Conservation (phyloP, 1,140 invertebrate species). For the Cheumatopsyche charites region DNA sequence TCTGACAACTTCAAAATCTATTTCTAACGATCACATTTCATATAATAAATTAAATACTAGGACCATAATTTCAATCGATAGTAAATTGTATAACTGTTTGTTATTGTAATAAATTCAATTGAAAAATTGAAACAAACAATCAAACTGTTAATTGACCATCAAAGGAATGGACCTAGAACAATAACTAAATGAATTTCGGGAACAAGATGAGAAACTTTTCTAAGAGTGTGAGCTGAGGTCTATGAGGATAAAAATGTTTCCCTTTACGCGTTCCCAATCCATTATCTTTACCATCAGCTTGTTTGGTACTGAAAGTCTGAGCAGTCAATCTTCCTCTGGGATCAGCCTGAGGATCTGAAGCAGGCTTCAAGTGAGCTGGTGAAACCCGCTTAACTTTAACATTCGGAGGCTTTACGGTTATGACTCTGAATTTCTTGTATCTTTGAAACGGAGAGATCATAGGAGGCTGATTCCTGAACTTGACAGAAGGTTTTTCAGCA, state of each 20-base stretch:
- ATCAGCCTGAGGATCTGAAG: not conserved
- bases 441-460: conserved; percentile 6
- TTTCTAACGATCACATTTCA: too few species aligned
- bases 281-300: not conserved
- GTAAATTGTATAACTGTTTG: too few species aligned
- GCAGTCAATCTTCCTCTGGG: too few species aligned
- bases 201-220: conserved; percentile 29
- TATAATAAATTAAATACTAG: too few species aligned
- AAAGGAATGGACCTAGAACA: too few species aligned
- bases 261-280: not conserved
- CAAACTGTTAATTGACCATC: too few species aligned
- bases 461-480: not conserved
- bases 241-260: not conserved
- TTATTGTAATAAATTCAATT: too few species aligned
- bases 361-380: not conserved
- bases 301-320: not conserved
- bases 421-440: conserved; percentile 29
- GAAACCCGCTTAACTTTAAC: not conserved
- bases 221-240: conserved; percentile 16
- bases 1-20: too few species aligned
- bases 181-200: conserved; percentile 25
- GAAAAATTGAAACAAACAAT: too few species aligned
- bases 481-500: not conserved
- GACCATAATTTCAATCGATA: too few species aligned
- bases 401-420: conserved; percentile 3